Percentiles rank a stretch among this genome's conserved stretches.
Conservation (phyloP, 2,888 invertebrate genomes). For the Nomada ruficornis region DNA sequence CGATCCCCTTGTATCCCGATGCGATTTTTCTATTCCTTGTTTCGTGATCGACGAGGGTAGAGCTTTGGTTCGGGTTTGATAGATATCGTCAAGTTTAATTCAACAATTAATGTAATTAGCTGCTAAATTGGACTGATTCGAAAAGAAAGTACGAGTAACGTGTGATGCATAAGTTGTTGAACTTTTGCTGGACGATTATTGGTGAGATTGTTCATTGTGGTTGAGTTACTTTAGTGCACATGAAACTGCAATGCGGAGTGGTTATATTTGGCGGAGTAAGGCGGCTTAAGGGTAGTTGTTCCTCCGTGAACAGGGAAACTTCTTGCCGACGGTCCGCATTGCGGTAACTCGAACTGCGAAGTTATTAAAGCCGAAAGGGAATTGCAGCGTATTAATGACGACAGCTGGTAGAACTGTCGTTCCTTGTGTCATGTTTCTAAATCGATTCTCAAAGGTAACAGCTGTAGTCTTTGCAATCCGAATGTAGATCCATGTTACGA, state of each 20-base stretch:
- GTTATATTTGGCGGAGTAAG: slow-evolving; percentile 59
- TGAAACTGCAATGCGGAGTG: slow-evolving; percentile 65
- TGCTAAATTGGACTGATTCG: background rate
- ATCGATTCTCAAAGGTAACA: background rate
- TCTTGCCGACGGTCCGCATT: slow-evolving; percentile 69
- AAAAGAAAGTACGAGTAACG: too few relatives aligned
- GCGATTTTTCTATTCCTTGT: background rate
- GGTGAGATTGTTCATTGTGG: background rate
- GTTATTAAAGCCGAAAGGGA: slow-evolving; percentile 19
- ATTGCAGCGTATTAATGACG: slow-evolving; percentile 12
- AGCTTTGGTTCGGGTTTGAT: too few relatives aligned
- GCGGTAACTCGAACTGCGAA: slow-evolving; percentile 43
- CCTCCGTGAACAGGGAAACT: slow-evolving; percentile 55
- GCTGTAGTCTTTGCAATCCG: background rate
- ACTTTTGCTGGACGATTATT: too few relatives aligned
- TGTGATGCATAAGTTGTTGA: too few relatives aligned
- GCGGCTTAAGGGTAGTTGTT: slow-evolving; percentile 54
- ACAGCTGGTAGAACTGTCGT: slow-evolving; percentile 3
- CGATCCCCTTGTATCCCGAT: background rate
- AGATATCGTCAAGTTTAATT: too few relatives aligned
- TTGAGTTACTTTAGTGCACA: slow-evolving; percentile 27
- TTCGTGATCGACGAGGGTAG: too few relatives aligned
- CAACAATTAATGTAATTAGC: too few relatives aligned
- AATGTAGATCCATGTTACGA: too few relatives aligned
- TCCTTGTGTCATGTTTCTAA: background rate